phyloP scores from a whole-genome alignment of 2,113 vertebrate genomes.

The Glareola pratincola region DNA sequence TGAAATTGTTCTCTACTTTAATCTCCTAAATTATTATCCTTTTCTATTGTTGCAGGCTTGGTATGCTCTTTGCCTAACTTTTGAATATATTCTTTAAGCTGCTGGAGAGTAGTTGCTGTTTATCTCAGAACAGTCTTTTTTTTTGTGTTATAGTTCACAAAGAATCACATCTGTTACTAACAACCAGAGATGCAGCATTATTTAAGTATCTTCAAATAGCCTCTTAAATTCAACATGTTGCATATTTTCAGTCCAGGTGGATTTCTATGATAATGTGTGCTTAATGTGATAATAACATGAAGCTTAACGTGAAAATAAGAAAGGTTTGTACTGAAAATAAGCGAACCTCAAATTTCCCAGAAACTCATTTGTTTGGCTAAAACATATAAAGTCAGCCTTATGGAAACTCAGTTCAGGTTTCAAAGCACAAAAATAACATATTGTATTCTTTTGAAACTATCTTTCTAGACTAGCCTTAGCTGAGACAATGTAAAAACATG shows the following conservation, averaged over 20 bases:
- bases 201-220: background rate
- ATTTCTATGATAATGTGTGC: background rate
- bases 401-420: background rate
- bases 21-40: background rate
- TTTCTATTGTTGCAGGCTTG: background rate
- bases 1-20: background rate
- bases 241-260: background rate
- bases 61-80: background rate
- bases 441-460: background rate
- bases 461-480: background rate
- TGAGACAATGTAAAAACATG: background rate
- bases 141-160: background rate
- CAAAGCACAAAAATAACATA: background rate
- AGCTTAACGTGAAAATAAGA: background rate
- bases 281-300: too few relatives aligned
- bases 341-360: background rate
- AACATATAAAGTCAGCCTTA: background rate
- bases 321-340: background rate
- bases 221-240: background rate
- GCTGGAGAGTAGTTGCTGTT: background rate
- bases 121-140: background rate
- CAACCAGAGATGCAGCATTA: background rate
- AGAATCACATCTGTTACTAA: background rate
- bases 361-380: background rate
- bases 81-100: background rate